Evolutionary conservation across 2,888 invertebrate genomes (phyloP), one percentile per base, ranked within the genome.

Genomic region (Drosophila emarginata): DNA sequence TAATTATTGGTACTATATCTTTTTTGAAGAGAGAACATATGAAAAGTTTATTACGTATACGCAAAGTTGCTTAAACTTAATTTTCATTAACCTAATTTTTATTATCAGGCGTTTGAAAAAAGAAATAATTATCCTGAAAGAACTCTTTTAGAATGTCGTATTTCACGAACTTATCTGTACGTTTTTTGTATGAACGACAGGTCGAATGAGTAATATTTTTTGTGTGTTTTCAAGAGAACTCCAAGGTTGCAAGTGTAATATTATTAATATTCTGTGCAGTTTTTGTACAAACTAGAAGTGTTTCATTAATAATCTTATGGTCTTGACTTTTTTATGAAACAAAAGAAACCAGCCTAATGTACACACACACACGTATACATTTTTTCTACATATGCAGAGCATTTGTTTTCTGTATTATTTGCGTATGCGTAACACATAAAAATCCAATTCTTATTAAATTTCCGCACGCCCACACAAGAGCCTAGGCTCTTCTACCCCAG

Each of bases 361-460:
- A 26, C 52, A 32, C 12, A 50, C 53, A 51, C 18, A 39, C 40
- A 40, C n/a, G 40, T 32, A 37, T 58, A 61, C 65, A 62, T 39
- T n/a, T 21, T 21, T 21, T 18, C 18, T 45, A 53, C 78, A 80
- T 78, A 78, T 74, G 78, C 69, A 45, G 45, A 45, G 45, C 45
- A 45, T 45, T 39, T 59, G 54, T 18, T 40, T 23, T 37, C 36
- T 28, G 18, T 37, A 18, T 68, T 72, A 72, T 73, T 74, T 73
- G 73, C 82, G 77, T 68, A 74, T 75, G 83, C 76, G 73, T 67
- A 69, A 67, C 86, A 86, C 82, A 86, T 82, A 86, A 86, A 81
- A 82, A 86, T 82, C 79, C 80, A 77, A 83, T 86, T 86, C 82
- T 82, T 82, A 82, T 82, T 85, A 82, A 80, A 82, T 82, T 82